Conservation (phyloP, 2,888 invertebrate species). For the Drosophila borborema region DNA sequence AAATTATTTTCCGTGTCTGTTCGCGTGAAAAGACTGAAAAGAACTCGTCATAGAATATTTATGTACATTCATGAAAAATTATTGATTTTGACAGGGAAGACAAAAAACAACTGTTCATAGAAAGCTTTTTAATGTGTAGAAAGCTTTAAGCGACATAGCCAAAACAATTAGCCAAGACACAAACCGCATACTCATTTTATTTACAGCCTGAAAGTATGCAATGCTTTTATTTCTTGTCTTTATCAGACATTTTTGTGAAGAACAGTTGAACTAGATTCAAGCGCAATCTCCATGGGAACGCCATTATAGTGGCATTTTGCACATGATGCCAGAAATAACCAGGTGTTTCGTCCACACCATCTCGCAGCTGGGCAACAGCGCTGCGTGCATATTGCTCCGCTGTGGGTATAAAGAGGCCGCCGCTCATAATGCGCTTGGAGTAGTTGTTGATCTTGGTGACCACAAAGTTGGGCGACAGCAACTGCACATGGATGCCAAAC, state of each 20-base stretch:
- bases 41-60: slow-evolving; percentile 18
- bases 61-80: slow-evolving; percentile 7
- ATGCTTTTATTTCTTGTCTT: slow-evolving; percentile 22
- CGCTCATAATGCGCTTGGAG: slow-evolving; percentile 89
- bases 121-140: slow-evolving; percentile 7
- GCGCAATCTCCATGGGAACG: slow-evolving; percentile 53
- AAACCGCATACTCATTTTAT: neutral
- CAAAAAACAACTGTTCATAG: neutral
- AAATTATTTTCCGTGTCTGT: slow-evolving; percentile 5
- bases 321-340: slow-evolving; percentile 96
- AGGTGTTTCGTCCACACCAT: slow-evolving; percentile 91
- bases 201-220: slow-evolving; percentile 10
- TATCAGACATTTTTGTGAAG: slow-evolving; percentile 19
- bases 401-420: slow-evolving; percentile 88
- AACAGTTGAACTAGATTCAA: slow-evolving; percentile 21
- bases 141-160: slow-evolving; percentile 15
- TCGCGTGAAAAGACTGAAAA: slow-evolving; percentile 24
- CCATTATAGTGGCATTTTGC: slow-evolving; percentile 86
- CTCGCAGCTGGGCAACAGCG: slow-evolving; percentile 93
- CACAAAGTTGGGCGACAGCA: slow-evolving; percentile 92
- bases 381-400: slow-evolving; percentile 89
- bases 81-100: slow-evolving; percentile 48
- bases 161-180: slow-evolving; percentile 19
- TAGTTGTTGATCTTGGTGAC: slow-evolving; percentile 95
- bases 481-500: slow-evolving; percentile 92